Conservation (phyloP, 2,888 invertebrate genomes). For the Lamellibrachia satsuma region DNA sequence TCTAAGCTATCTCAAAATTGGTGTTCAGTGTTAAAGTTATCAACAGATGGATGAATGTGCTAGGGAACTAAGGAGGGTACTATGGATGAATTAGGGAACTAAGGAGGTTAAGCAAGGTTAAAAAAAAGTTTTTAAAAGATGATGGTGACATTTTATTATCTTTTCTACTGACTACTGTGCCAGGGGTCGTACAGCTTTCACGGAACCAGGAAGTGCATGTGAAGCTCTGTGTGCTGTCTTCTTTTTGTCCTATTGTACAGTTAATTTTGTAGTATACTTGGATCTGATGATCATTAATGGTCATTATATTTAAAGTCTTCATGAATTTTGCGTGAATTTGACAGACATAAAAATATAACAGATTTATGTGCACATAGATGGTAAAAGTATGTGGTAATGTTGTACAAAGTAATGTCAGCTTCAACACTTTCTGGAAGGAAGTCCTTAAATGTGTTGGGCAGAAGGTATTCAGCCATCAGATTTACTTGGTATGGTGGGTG, state of each 20-base stretch:
- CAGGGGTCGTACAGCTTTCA: too few species aligned
- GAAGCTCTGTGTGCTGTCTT: background rate
- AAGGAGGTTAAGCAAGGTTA: too few species aligned
- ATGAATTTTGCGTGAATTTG: background rate
- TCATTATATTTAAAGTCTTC: background rate
- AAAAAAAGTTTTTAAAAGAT: too few species aligned
- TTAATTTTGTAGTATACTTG: background rate
- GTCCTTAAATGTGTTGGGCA: background rate
- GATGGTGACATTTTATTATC: too few species aligned
- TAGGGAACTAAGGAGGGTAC: too few species aligned
- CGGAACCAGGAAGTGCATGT: background rate
- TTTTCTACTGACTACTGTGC: too few species aligned
- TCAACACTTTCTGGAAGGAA: background rate
- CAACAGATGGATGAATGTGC: too few species aligned
- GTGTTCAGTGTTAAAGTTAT: too few species aligned
- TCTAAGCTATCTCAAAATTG: too few species aligned
- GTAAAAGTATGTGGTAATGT: too few species aligned
- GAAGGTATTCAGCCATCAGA: background rate
- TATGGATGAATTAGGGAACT: too few species aligned
- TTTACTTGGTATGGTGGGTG: background rate
- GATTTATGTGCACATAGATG: background rate
- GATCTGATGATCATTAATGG: background rate
- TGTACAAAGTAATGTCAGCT: background rate
- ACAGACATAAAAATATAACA: background rate
- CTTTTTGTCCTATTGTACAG: background rate